These are phyloP conservation scores for Sarotherodon lohbergeri DNA, from an alignment of 2,113 vertebrate species.

Conservation along the genomic window DNA sequence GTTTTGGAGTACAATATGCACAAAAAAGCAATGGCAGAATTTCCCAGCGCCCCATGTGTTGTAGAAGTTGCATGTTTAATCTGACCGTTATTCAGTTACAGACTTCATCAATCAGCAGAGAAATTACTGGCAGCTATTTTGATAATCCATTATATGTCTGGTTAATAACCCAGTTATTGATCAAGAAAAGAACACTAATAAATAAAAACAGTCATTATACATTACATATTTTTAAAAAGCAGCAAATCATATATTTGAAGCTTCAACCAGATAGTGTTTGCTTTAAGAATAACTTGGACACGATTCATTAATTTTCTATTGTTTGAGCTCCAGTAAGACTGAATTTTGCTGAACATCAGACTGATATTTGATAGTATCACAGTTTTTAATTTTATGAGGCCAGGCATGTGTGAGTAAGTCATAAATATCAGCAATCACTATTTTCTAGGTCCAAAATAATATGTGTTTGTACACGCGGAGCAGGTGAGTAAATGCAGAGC, in stretches of 20 bases:
- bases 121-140: not conserved
- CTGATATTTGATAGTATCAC: not conserved
- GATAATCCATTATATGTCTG: not conserved
- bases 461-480: constrained; percentile 29
- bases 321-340: not conserved
- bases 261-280: not conserved
- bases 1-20: not conserved
- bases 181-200: not conserved
- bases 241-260: not conserved
- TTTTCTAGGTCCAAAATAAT: not conserved
- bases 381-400: not conserved
- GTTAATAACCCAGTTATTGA: not conserved
- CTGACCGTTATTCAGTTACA: not conserved
- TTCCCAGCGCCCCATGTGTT: not conserved
- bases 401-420: not conserved
- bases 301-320: not conserved
- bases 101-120: not conserved
- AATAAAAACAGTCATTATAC: not conserved
- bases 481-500: constrained; percentile 56
- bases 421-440: not conserved
- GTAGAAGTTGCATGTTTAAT: not conserved
- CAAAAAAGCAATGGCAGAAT: not conserved
- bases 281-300: not conserved
- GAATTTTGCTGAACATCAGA: not conserved
- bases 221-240: not conserved